Evolutionary conservation across 1,140 invertebrate species (phyloP).

Genomic region (Philopotamus ludificatus): DNA sequence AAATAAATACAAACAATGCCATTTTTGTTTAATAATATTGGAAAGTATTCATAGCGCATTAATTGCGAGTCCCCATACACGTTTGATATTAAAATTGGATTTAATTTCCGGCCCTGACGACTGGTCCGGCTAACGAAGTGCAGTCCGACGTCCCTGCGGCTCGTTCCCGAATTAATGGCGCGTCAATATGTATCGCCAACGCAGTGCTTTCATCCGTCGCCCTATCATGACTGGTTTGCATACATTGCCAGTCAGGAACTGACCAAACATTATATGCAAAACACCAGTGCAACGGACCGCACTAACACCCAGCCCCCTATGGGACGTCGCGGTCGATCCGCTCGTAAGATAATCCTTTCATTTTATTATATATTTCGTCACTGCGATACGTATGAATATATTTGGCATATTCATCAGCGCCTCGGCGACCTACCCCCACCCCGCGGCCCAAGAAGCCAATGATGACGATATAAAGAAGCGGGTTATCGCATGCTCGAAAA

Average conservation of each 20-base stretch:
- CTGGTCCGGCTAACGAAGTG: too few relatives aligned
- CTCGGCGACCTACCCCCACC: background rate
- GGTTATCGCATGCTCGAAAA: conserved; percentile 40
- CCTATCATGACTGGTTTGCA: background rate
- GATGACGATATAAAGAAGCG: conserved; percentile 40
- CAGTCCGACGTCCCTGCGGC: background rate
- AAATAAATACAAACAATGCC: too few relatives aligned
- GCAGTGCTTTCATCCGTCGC: background rate
- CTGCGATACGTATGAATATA: conserved; percentile 1
- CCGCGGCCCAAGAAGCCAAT: conserved; percentile 18
- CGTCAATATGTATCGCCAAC: conserved; percentile 9
- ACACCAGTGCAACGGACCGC: background rate
- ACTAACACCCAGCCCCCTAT: too few relatives aligned
- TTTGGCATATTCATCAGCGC: conserved; percentile 1
- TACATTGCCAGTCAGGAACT: too few relatives aligned
- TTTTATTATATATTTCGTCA: too few relatives aligned
- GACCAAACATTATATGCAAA: background rate
- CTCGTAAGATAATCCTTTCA: too few relatives aligned
- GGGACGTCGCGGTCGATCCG: too few relatives aligned
- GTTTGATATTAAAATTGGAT: too few relatives aligned
- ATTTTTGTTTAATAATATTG: too few relatives aligned
- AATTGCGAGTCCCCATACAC: too few relatives aligned
- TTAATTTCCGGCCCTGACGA: too few relatives aligned
- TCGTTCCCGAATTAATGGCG: conserved; percentile 6
- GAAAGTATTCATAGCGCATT: too few relatives aligned